Base-by-base conservation (phyloP, 2,888 invertebrate genomes). In the Ommatoiulus sabulosus region DNA sequence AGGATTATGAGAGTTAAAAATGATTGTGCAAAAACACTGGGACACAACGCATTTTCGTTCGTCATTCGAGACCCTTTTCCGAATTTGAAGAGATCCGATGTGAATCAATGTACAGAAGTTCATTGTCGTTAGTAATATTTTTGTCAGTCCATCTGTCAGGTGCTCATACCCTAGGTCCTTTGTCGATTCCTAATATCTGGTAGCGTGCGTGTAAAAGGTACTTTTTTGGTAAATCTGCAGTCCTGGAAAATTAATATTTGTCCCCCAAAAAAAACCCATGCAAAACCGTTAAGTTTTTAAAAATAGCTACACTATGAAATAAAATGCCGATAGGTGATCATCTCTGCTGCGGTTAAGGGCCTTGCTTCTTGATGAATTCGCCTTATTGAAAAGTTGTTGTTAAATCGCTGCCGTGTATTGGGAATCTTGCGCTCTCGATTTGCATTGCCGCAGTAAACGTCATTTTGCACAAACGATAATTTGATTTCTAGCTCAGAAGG, bases 351-450 rank as follows among this genome's bases (percentile, higher is more conserved):
- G 12, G 90, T 91, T 72, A 90, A 87, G 35, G 90, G 90, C 17
- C 90, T 89, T 43, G 90, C 90, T 88, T 90, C 91, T 87, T 90
- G 90, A 72, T 90, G 88, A 88, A 91, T 89, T 84, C 91, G 89
- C 44, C 90, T 85, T 20, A 91, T 89, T 87, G 91, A 90, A 89
- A 91, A 89, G 57, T 87, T 46, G 72, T 90, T 90, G 15, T 72
- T 52, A 3, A 84, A 43, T 17, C 48, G 52, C 20, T 84, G 85
- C 46, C 57, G 52, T 35, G 86, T 43, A 80, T 85, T 57, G 5
- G 88, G 80, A 8, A 44, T 57, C 17, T 72, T 44, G 86, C 89
- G 52, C 89, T 89, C 52, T 88, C 89, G 24, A 89, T 63, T 52
- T 90, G 89, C 12, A 86, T 63, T 88, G 12, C 89, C 88, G 72